phyloP scores from a whole-genome alignment of 1,140 invertebrate genomes.

The Psix sp. region DNA sequence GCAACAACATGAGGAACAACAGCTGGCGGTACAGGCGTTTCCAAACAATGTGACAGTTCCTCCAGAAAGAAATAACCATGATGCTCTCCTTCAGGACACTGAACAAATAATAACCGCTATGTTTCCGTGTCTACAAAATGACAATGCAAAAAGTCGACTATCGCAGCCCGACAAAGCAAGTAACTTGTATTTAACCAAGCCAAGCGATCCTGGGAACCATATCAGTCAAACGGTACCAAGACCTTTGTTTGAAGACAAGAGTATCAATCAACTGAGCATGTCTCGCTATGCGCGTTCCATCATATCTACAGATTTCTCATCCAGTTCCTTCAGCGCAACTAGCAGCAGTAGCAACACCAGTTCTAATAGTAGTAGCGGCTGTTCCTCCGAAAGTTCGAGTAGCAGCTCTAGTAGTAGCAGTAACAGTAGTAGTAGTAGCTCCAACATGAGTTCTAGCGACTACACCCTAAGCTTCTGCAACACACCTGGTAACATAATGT shows the following conservation, averaged over 20 bases:
- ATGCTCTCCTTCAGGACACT: constrained; percentile 14
- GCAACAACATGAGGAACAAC: constrained; percentile 19
- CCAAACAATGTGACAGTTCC: constrained; percentile 25
- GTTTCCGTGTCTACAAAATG: constrained; percentile 26
- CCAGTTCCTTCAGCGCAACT: constrained; percentile 2
- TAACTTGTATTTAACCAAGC: neutral
- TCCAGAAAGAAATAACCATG: constrained; percentile 17
- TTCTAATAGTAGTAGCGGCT: neutral
- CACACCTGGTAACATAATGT: too few species aligned
- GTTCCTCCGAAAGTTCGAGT: neutral
- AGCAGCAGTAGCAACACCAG: neutral
- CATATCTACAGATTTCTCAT: neutral
- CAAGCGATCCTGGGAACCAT: too few species aligned
- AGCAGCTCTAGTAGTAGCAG: neutral
- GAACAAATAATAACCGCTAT: constrained; percentile 30
- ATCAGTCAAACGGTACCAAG: too few species aligned
- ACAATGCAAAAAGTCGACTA: constrained; percentile 2
- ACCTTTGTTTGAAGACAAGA: too few species aligned
- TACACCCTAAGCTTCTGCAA: neutral
- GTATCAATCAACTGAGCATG: neutral
- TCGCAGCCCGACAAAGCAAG: neutral
- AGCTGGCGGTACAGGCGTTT: neutral
- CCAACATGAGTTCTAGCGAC: constrained; percentile 2
- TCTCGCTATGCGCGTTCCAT: neutral
- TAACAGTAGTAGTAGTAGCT: constrained; percentile 1